Evolutionary conservation across 2,888 invertebrate genomes (phyloP), one percentile per base, ranked within the genome.

Genomic region (Caenorhabditis uteleia): DNA sequence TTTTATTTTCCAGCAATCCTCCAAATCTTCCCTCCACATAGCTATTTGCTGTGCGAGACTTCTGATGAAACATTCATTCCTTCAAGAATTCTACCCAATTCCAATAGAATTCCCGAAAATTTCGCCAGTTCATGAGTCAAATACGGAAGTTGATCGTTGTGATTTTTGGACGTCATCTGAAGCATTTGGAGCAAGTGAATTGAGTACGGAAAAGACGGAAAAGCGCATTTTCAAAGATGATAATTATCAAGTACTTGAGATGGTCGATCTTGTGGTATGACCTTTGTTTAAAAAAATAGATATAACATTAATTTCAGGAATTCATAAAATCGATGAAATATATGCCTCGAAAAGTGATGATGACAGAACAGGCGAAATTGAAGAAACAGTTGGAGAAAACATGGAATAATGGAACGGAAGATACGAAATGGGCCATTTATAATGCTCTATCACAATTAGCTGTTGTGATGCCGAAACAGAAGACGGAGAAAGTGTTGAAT

Each of bases 351-450:
- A 16, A 10, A 7, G 20, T 31, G 12, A 1, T 29, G 7, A 12
- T n/a, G 2, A 36, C 49, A 16, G 14, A n/a, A 7, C 44, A 49
- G 29, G n/a, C 40, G 18, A 42, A 36, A 12, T 26, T 12, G 20
- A 45, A 23, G 18, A 65, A 65, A 46, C 23, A 10, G 12, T 14
- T 65, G 16, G 55, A 65, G 23, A 65, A 59, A 29, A 14, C 55
- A 2, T 59, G 59, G 59, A 59, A 38, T n/a, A 50, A 46, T 21
- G 54, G 49, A 42, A 16, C 16, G 1, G 50, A 58, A 7, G 47
- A 50, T 1, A n/a, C 39, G 1, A 58, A 43, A 18, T 21, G 33
- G 21, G 34, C 26, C 20, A 64, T 64, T 18, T 64, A 58, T 40
- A 31, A 54, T 26, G 49, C 45, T 18, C 34, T 58, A 2, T 16